Base-by-base conservation (phyloP, 2,797 vertebrate species). In the Catostomus latipinnis region DNA sequence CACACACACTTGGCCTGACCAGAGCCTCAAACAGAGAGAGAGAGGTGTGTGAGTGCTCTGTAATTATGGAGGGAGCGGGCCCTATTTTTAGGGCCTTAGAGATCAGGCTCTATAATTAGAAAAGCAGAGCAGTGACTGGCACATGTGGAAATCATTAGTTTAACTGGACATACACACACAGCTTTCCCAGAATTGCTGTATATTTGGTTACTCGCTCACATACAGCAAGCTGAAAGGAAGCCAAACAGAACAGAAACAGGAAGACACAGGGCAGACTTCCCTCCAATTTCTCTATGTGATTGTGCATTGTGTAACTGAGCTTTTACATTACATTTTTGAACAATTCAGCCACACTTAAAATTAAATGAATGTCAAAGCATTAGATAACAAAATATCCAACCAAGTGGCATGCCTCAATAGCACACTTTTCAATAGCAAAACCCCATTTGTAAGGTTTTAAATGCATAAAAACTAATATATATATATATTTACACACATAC, bases 111-210 rank as follows among this genome's bases (percentile, higher is more conserved):
- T 85, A 86, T 82, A 88, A 86, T 88, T 88, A 88, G 81, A 85
- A 84, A 81, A 81, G 65, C 83, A 84, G 74, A 76, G 70, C 76
- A 77, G 16, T 80, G 80, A 81, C 76, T 83, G 80, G 65, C 5
- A 68, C 83, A 86, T 83, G 86, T 86, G 87, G 85, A 84, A 86
- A 81, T 82, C 78, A 82, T 83, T 81, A 81, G 76, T 74, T 74
- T 68, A 71, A 62, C 61, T 45, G 66, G 74, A 82, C 83, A 68
- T 65, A 56, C 68, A 79, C 68, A 79, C 72, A 68, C 52, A 78
- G 63, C 58, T 63, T 76, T 74, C 62, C 79, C 62, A 83, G 73
- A 78, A 70, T 48, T 56, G 14, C 56, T 53, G 66, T 74, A 61
- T 52, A 22, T 58, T 82, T 46, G 6, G 52, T 63, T 83, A 76